Base-by-base conservation (phyloP, 2,113 vertebrate species). In the Nycticebus coucang region DNA sequence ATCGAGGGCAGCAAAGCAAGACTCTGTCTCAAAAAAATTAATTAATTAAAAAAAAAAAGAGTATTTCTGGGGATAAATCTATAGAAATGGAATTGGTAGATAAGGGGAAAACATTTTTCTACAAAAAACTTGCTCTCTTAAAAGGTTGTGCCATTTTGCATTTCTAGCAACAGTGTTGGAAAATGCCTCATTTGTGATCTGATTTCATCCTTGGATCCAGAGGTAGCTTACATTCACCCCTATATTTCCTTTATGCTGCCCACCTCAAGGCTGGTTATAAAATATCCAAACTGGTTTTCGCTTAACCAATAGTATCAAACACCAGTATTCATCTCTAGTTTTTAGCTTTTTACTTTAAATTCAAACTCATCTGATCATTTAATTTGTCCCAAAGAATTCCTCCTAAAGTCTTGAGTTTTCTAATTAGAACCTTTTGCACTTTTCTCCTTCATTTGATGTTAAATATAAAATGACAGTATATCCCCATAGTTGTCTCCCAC, bases 291-390 rank as follows among this genome's bases (percentile, higher is more conserved):
- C 35, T 57, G 53, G 82, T 60, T 78, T 78, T 57, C 68, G 8
- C 35, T 90, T 93, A 55, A 33, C 57, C 60, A 66, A 0, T 59
- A 81, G 11, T 37, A 45, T 0, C n/a, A n/a, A 95, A 41, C 17
- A 41, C 74, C 26, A 89, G 53, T 33, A 82, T 71, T 91, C 21
- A 82, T 69, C 66, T 86, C 81, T 17, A 93, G n/a, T 41, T 89
- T 62, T 62, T 57, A 89, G 64, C 9, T 64, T 90, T 77, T 79
- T 72, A n/a, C 89, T 81, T 81, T 95, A 24, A 86, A 83, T 57
- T 79, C 62, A 81, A 14, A 74, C 37, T 78, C 55, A 74, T 12
- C 50, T 35, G 28, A n/a, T 80, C 71, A 66, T 82, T 91, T 79
- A 59, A 64, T 68, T 69, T 55, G n/a, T 15, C 62, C 62, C 53